Evolutionary conservation across 1,140 invertebrate species (phyloP).

Genomic region (Antheraea pernyi): DNA sequence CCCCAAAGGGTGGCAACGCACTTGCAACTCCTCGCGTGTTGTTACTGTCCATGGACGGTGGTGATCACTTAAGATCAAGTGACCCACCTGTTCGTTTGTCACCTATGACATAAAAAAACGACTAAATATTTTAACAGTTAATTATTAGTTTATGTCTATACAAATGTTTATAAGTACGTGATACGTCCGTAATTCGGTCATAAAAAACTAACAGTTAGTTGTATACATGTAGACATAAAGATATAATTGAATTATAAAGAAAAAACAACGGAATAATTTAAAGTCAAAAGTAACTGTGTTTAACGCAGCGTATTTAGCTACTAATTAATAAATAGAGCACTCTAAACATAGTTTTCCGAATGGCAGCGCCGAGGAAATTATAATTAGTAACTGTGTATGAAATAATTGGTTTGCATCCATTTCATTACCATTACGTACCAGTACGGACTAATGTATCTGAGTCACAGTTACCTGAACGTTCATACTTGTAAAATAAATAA

Average conservation of each 20-base stretch:
- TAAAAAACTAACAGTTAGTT: no score
- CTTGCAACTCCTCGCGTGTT: no score
- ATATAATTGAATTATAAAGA: background rate
- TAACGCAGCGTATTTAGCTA: conserved; percentile 37
- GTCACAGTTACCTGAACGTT: background rate
- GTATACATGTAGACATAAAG: background rate
- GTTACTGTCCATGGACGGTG: no score
- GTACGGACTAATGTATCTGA: conserved; percentile 9
- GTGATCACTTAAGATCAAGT: no score
- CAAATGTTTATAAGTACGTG: no score
- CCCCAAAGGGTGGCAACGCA: no score
- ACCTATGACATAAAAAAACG: no score
- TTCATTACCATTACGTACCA: conserved; percentile 11
- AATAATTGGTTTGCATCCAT: conserved; percentile 42
- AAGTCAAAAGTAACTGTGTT: conserved; percentile 32
- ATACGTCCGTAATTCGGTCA: no score
- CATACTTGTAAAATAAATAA: conserved; percentile 1
- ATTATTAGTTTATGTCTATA: no score
- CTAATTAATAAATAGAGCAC: conserved; percentile 50
- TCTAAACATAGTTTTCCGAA: conserved; percentile 49
- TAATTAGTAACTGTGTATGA: conserved; percentile 48
- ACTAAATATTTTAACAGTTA: no score
- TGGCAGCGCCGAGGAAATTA: conserved; percentile 43
- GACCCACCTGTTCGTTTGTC: no score
- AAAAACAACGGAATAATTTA: conserved; percentile 15